Percentiles rank a stretch among this genome's conserved stretches.
phyloP scores from a whole-genome alignment of 2,888 invertebrate species.

The Megamerina dolium region DNA sequence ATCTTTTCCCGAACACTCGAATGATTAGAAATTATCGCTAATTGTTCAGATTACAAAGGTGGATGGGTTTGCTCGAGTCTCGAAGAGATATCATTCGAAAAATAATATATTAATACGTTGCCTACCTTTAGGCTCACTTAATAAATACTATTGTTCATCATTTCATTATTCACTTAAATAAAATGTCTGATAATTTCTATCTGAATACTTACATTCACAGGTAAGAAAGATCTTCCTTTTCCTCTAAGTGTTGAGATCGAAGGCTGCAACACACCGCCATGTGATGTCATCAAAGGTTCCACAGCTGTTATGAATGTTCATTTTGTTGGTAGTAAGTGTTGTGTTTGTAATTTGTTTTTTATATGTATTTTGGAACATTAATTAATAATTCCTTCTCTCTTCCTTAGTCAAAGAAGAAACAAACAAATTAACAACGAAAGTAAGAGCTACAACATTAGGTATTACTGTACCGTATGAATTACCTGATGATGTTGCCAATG shows the following conservation, averaged over 20 bases:
- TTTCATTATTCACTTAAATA: too few species aligned
- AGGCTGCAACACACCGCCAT: constrained; percentile 38
- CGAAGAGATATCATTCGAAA: too few species aligned
- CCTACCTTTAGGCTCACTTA: too few species aligned
- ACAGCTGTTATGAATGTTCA: constrained; percentile 36
- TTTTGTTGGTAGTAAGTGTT: constrained; percentile 37
- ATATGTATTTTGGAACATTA: constrained; percentile 21
- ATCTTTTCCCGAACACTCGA: too few species aligned
- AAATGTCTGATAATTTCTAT: too few species aligned
- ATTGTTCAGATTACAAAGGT: too few species aligned
- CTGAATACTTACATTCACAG: too few species aligned
- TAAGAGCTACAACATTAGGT: constrained; percentile 40
- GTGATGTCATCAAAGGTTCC: constrained; percentile 36
- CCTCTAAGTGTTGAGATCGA: constrained; percentile 35
- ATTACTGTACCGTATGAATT: constrained; percentile 43
- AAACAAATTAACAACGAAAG: constrained; percentile 15
- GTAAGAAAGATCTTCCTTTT: constrained; percentile 31
- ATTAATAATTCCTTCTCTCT: not conserved
- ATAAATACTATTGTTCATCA: too few species aligned
- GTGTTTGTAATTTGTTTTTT: constrained; percentile 36
- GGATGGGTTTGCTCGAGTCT: too few species aligned
- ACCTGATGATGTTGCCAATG: constrained; percentile 38
- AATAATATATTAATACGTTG: too few species aligned
- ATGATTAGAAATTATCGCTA: too few species aligned
- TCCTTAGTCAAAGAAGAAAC: constrained; percentile 24